phyloP scores from a whole-genome alignment of 2,888 invertebrate species.

The Leptinotarsa rubiginosa region DNA sequence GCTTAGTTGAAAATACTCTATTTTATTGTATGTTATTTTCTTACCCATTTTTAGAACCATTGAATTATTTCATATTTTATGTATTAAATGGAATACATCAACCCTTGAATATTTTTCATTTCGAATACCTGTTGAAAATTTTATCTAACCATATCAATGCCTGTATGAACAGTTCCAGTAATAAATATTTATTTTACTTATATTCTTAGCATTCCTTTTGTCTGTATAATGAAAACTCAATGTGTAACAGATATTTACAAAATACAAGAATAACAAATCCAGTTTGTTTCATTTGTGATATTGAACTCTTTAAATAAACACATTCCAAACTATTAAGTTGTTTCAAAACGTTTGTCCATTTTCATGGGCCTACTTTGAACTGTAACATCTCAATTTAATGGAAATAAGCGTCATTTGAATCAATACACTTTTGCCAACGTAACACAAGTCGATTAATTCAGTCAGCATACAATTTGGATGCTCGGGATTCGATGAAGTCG shows the following conservation, averaged over 20 bases:
- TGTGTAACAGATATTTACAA: constrained; percentile 53
- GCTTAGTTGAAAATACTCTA: constrained; percentile 42
- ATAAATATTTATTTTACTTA: constrained; percentile 42
- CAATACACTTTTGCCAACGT: no score
- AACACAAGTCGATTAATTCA: no score
- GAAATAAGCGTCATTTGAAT: no score
- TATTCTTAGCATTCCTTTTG: constrained; percentile 47
- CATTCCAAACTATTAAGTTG: no score
- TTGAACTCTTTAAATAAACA: no score
- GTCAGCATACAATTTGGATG: no score
- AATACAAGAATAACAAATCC: constrained; percentile 38
- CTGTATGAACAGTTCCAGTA: constrained; percentile 44
- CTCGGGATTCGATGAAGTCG: no score
- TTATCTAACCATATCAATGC: constrained; percentile 52
- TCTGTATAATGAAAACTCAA: constrained; percentile 50
- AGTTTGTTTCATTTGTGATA: constrained; percentile 21
- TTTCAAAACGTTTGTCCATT: no score
- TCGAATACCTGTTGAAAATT: constrained; percentile 41
- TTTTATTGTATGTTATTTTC: constrained; percentile 45
- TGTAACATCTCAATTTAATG: no score
- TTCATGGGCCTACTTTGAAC: no score
- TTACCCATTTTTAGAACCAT: constrained; percentile 33
- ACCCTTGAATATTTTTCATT: constrained; percentile 44
- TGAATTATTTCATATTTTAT: constrained; percentile 39
- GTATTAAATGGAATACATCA: constrained; percentile 50